These are phyloP conservation scores for Oreochromis spilurus DNA, from an alignment of 2,113 vertebrate species.

Conservation along the genomic window DNA sequence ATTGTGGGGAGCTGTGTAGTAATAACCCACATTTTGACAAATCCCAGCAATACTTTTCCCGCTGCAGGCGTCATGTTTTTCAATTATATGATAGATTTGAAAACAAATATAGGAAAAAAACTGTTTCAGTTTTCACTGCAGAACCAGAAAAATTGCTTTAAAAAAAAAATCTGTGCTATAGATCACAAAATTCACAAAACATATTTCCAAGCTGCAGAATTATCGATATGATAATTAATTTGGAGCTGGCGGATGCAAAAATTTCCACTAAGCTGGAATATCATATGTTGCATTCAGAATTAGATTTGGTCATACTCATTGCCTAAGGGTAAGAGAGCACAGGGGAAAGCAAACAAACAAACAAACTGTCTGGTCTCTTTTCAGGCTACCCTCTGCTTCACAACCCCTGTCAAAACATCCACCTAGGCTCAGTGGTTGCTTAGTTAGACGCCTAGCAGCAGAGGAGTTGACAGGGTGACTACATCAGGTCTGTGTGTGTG, in stretches of 20 bases:
- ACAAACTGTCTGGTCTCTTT: not conserved
- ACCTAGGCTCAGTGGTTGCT: slow-evolving; percentile 1
- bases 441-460: not conserved
- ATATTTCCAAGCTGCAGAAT: not conserved
- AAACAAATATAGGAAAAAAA: rapidly evolving
- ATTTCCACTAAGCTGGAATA: not conserved
- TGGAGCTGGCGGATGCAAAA: rapidly evolving
- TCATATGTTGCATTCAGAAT: not conserved
- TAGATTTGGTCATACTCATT: not conserved
- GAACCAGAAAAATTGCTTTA: not conserved
- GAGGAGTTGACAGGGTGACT: not conserved
- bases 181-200: not conserved
- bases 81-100: not conserved
- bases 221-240: rapidly evolving
- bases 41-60: not conserved
- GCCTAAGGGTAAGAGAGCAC: not conserved
- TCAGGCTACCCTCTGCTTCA: slow-evolving; percentile 13
- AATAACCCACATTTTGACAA: not conserved
- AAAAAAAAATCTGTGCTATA: not conserved
- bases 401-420: slow-evolving; percentile 49
- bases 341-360: not conserved
- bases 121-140: not conserved
- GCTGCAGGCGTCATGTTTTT: rapidly evolving
- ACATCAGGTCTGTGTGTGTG: not conserved
- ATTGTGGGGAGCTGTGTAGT: not conserved